Evolutionary conservation across 2,797 vertebrate genomes (phyloP), one percentile per base, ranked within the genome.

Genomic region (Pantherophis vulpinus): DNA sequence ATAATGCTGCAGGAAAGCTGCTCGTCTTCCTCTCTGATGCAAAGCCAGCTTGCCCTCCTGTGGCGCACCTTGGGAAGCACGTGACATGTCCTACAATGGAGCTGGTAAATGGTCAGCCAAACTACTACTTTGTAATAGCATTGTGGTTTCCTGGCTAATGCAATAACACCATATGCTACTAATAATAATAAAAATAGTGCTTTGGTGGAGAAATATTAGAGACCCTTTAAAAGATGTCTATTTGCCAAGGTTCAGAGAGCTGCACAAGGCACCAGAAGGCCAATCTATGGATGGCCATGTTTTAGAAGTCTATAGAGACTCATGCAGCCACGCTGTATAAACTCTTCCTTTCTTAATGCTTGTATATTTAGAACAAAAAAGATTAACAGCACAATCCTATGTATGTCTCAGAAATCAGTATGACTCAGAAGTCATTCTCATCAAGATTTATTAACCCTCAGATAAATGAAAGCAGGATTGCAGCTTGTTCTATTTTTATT

Each of bases 401-500:
- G 16, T 32, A n/a, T 55, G 25, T 87, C 51, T 55, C n/a, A 7
- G 66, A 70, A 70, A 14, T 70, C 66, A 70, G 13, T 32, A 20
- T 37, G 66, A 87, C 16, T 87, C 51, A 87, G 27, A n/a, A 87
- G 7, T 87, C 23, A 42, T 23, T 23, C 42, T 51, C 27, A 86
- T 86, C 51, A 54, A 55, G 86, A 54, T 87, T 56, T 56, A 56
- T 87, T 87, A 56, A 20, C 29, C 55, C 16, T 32, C 54, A 58
- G 86, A 18, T 58, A 87, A 87, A 55, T 58, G 29, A 56, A n/a
- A 56, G 55, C n/a, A 87, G 86, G 54, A 58, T 32, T 20, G 86
- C 86, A 58, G 54, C 54, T 56, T 47, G 74, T 47, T 47, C 79
- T 93, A 87, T 87, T 93, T 93, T 70, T 87, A 87, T 70, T 93